Evolutionary conservation across 2,797 vertebrate genomes (phyloP), one percentile per base, ranked within the genome.

Genomic region (Halcyon chelicuti): DNA sequence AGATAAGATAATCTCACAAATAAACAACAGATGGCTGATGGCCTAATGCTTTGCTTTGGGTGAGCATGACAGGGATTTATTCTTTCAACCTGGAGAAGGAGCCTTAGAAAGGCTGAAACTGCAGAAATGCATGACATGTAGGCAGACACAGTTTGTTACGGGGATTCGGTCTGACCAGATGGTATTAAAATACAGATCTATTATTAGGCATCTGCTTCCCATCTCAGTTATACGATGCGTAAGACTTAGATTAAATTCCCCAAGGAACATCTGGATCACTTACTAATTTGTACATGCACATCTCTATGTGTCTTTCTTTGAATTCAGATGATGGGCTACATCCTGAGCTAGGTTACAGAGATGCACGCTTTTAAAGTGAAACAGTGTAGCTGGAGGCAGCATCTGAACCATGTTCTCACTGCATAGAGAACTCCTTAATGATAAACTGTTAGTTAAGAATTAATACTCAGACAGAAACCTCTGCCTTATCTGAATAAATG

Each of bases 141-240:
- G 93, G 71, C 65, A 47, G 90, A 68, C 51, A 29, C 9, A 63
- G 73, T 95, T 96, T 85, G 62, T 92, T 85, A 71, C 10, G n/a
- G 81, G 63, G 88, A 96, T 94, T 94, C 5, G 10, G 26, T 94
- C 63, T 76, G 75, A 95, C 88, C 92, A 96, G 93, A 97, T 96
- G 96, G 93, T 65, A 85, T 95, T 95, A 90, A 78, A 97, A 96
- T 81, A 90, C 77, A 89, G 66, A 92, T 93, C 91, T 97, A 84
- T 96, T 97, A 96, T 95, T 94, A 93, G 91, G 57, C 94, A 96
- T 95, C 95, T 97, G 95, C 75, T 97, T 93, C 81, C 66, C 63
- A 74, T 92, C 91, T 87, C 81, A 33, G 72, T 92, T 79, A 72
- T 88, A 70, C 5, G 13, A 93, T 79, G 75, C 1, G 0, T 81